Conservation (phyloP, 2,797 vertebrate genomes). For the Onychomys leucogaster region DNA sequence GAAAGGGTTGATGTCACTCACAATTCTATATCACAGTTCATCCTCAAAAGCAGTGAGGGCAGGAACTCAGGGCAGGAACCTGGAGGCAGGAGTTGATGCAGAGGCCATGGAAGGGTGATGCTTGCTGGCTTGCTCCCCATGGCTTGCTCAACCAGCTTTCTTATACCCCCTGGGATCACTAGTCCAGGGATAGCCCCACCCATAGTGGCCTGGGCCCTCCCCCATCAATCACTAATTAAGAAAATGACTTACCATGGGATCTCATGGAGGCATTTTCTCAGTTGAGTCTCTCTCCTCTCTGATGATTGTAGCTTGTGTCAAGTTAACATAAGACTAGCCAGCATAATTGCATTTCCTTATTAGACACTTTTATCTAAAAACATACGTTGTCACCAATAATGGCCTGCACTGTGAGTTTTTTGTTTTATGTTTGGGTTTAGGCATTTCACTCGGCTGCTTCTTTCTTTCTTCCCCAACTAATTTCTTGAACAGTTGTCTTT, state of each 20-base stretch:
- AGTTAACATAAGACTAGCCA: background rate
- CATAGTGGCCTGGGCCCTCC: background rate
- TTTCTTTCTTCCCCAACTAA: background rate
- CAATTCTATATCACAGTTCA: background rate
- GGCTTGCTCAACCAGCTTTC: background rate
- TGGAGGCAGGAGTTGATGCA: background rate
- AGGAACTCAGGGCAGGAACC: background rate
- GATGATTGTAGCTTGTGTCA: background rate
- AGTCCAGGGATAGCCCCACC: background rate
- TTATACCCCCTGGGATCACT: background rate
- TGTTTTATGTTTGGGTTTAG: background rate
- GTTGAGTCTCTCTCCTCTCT: background rate
- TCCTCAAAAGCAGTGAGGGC: background rate
- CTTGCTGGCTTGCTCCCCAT: background rate
- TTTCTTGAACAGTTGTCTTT: background rate
- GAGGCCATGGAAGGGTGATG: background rate
- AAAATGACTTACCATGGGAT: background rate
- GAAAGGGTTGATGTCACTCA: background rate
- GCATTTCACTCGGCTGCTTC: background rate
- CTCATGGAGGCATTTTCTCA: background rate
- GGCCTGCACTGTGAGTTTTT: constrained; percentile 8
- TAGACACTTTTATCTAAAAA: constrained; percentile 13
- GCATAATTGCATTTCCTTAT: background rate
- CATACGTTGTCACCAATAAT: background rate
- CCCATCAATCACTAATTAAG: background rate